Percentiles rank a stretch among this genome's conserved stretches.
phyloP scores from a whole-genome alignment of 2,888 invertebrate species.

The Erebia epiphron region DNA sequence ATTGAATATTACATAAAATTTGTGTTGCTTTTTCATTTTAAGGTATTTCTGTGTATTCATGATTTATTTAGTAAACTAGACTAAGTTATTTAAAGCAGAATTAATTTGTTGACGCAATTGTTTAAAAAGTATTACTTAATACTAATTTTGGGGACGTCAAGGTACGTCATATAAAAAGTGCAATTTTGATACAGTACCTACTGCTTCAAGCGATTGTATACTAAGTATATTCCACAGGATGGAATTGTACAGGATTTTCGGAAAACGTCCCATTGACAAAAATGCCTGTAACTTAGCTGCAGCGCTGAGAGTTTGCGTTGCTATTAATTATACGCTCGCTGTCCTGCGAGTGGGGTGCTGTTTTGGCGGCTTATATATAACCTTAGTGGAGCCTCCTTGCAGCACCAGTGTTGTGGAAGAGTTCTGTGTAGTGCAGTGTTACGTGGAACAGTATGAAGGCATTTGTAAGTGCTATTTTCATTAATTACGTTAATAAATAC shows the following conservation, averaged over 20 bases:
- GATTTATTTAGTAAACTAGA: too few relatives aligned
- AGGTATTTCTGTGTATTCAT: too few relatives aligned
- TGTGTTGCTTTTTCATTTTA: too few relatives aligned
- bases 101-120: too few relatives aligned
- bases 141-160: too few relatives aligned
- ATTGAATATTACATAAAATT: too few relatives aligned
- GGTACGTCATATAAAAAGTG: too few relatives aligned
- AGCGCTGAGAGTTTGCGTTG: slow-evolving; percentile 13
- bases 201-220: too few relatives aligned
- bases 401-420: slow-evolving; percentile 20
- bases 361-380: slow-evolving; percentile 32
- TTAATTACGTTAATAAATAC: background rate
- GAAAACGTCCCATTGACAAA: background rate
- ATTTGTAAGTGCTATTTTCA: slow-evolving; percentile 61
- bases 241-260: background rate
- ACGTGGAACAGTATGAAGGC: slow-evolving; percentile 57
- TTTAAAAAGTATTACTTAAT: too few relatives aligned
- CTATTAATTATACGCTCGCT: slow-evolving; percentile 2
- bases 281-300: background rate
- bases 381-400: slow-evolving; percentile 9
- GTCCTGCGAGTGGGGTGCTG: slow-evolving; percentile 33
- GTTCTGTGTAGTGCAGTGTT: slow-evolving; percentile 24
- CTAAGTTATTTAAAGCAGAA: too few relatives aligned
- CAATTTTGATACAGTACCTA: too few relatives aligned
- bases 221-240: too few relatives aligned